Base-by-base conservation (phyloP, 2,113 vertebrate genomes). In the Tiliqua scincoides region DNA sequence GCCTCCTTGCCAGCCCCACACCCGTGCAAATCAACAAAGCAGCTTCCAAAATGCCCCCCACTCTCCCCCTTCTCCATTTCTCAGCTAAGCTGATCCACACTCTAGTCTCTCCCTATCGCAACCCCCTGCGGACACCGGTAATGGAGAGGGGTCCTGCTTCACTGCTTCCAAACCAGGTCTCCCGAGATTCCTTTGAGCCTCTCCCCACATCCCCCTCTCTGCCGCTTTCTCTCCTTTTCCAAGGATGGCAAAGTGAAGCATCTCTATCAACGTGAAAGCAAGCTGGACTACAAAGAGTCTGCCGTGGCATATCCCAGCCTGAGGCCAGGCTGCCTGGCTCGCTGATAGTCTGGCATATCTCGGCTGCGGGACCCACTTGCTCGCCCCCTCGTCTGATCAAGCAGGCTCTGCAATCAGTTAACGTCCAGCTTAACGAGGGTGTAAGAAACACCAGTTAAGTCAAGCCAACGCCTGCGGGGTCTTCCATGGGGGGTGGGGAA, bases 351-450 rank as follows among this genome's bases (percentile, higher is more conserved):
- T 87, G 43, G 43, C 32, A 37, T 74, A 61, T 91, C 92, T 89
- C 85, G 85, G 86, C 62, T 57, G 57, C 1, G 35, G 88, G 62
- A 91, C 84, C 65, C 73, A 7, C 86, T 75, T 84, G 86, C 65
- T 65, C 88, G 12, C 8, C 11, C 86, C 90, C 85, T 48, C 52
- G 67, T 54, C 70, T 75, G 91, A 93, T 91, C 91, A 84, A 79
- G 90, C 79, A 90, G 92, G 96, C 96, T 94, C 96, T 95, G 95
- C 96, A 96, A 97, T 98, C 97, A 97, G 95, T 93, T 95, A 96
- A 97, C 88, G 96, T 96, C 95, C 97, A 96, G 98, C 96, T 98
- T 97, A 98, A 95, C 96, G 94, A 95, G 96, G 94, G 94, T 96
- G 95, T 96, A 96, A 97, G 95, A 94, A 94, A 96, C 96, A 95